Evolutionary conservation across 2,113 vertebrate genomes (phyloP), one percentile per base, ranked within the genome.

Genomic region (Pollimyrus isidori): DNA sequence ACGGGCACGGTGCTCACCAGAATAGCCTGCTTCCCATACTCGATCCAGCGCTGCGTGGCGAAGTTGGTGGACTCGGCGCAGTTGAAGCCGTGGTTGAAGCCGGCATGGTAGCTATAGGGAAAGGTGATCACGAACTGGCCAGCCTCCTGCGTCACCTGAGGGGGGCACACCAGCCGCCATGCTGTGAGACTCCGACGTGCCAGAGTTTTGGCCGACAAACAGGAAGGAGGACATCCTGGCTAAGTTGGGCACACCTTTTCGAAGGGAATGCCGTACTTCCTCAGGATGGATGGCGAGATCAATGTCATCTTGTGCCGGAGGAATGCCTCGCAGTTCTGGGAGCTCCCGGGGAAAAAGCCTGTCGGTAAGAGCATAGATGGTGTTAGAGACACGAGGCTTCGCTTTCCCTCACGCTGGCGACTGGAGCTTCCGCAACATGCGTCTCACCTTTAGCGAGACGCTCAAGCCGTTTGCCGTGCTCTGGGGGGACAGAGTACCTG

Each of bases 51-150:
- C 62, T 97, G 96, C 1, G 97, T 98, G 69, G 98, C 98, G 90
- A 99, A 99, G 93, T 99, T 99, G 85, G 98, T 99, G 2, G 98
- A 98, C 92, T 99, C 98, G 0, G 98, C 98, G 91, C 98, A 99
- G 94, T 99, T 99, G 94, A 99, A 99, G n/a, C 98, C 98, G 0
- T 99, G 98, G 93, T 99, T 99, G 92, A 99, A 99, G n/a, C 98
- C 98, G 35, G 98, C 97, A 0, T 99, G 98, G 91, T 99, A 99
- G 65, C 96, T 97, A 17, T 97, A 99, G 0, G 98, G 98, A 89
- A 99, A 99, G 0, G 98, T 98, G 93, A 99, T 96, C 91, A 99
- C 97, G 90, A 99, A 99, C 93, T 99, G 97, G 17, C 98, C 97
- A 0, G 97, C 98, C 91, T 99, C 98, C 92, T 99, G 98, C 10